Evolutionary conservation across 2,113 vertebrate species (phyloP), one percentile per base, ranked within the genome.

Genomic region (Galeopterus variegatus): DNA sequence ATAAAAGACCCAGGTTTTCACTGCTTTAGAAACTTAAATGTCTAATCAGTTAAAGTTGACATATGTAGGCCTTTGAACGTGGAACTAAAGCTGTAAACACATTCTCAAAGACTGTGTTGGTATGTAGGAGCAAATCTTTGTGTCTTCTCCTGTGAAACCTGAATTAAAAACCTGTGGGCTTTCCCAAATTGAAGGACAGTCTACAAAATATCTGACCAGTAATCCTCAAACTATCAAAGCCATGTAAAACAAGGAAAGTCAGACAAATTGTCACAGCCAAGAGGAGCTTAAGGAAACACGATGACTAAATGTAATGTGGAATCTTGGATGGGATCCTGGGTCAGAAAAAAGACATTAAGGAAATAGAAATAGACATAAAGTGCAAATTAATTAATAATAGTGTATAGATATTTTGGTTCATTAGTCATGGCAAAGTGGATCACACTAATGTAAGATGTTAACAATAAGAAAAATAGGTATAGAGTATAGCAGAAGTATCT

Each of bases 321-420:
- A 88, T 28, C 24, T n/a, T 50, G 33, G 23, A 45, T 65, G 31
- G 23, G 65, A 67, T 65, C 67, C 8, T 56, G 23, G 48, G 48
- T 41, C 36, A 82, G 48, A 77, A 90, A 58, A 76, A 76, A 41
- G 6, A 70, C 67, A 31, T 56, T 41, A 80, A 88, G 45, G 33
- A 65, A 72, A 95, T 88, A 33, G 36, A 65, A 72, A 95, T 88
- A 33, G 36, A 65, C 82, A 60, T 73, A 72, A 92, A 72, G 36
- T 24, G 62, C 58, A 79, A 79, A 45, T 72, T 64, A 54, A 28
- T 73, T 95, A 81, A 65, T 62, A 86, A 54, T 41, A 70, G 41
- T 69, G 2, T 77, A 58, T 75, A 67, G 1, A 19, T 54, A 84
- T 48, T 80, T 60, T 90, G 11, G 33, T 84, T 90, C 8, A 56